Evolutionary conservation across 1,140 invertebrate genomes (phyloP).

Genomic region (Diabrotica undecimpunctata): DNA sequence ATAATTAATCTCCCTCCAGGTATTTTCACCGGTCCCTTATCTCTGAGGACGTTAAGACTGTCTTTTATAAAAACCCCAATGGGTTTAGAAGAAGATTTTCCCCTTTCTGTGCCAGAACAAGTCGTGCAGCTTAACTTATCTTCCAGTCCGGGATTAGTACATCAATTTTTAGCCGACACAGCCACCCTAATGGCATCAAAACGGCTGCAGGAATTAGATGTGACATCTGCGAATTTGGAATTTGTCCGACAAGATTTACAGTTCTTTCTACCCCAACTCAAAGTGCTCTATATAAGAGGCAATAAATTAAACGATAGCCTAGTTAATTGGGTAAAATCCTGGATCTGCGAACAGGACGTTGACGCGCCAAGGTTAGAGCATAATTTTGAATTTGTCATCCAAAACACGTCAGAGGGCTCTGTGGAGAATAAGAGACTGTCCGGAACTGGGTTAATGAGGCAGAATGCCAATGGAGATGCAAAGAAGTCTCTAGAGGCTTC

Average conservation of each 20-base stretch:
- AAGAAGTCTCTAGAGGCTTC: neutral
- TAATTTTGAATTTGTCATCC: neutral
- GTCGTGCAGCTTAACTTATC: slow-evolving; percentile 70
- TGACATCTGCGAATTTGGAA: slow-evolving; percentile 62
- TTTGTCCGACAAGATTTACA: slow-evolving; percentile 64
- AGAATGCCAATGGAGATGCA: neutral
- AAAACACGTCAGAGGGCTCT: neutral
- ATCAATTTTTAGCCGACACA: slow-evolving; percentile 64
- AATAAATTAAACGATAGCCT: slow-evolving; percentile 64
- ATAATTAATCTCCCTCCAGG: slow-evolving; percentile 62
- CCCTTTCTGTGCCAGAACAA: slow-evolving; percentile 63
- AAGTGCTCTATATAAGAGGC: slow-evolving; percentile 55
- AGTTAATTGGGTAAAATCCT: slow-evolving; percentile 61
- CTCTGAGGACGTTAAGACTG: slow-evolving; percentile 63
- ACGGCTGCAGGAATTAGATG: slow-evolving; percentile 64
- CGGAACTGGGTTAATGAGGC: neutral
- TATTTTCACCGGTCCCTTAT: slow-evolving; percentile 62
- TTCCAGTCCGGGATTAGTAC: slow-evolving; percentile 66
- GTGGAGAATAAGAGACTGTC: neutral
- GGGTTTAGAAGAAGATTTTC: slow-evolving; percentile 62
- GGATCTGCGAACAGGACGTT: slow-evolving; percentile 57
- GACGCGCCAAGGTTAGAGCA: slow-evolving; percentile 36
- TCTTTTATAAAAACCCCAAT: slow-evolving; percentile 61
- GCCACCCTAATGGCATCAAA: slow-evolving; percentile 66
- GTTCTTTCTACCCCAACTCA: slow-evolving; percentile 66